Evolutionary conservation across 2,888 invertebrate genomes (phyloP).

Genomic region (Dryadula phaetusa): DNA sequence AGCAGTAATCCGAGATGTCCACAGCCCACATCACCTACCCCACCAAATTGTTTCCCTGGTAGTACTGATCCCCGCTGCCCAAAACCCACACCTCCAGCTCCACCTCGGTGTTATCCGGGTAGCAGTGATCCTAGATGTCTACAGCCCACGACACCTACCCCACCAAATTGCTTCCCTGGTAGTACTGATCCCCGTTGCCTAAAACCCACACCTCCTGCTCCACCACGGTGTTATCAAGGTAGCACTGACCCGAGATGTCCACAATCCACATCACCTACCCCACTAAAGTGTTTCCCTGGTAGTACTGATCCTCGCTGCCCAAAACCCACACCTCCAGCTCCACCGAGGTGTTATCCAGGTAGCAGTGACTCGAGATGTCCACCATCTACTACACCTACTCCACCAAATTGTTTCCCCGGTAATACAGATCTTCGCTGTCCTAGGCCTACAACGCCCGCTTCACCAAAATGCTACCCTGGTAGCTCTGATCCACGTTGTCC

Average conservation of each 20-base stretch:
- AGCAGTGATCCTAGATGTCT: slow-evolving; percentile 63
- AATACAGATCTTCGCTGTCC: slow-evolving; percentile 55
- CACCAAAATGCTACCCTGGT: slow-evolving; percentile 49
- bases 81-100: slow-evolving; percentile 34
- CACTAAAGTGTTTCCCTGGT: slow-evolving; percentile 58
- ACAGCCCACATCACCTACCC: slow-evolving; percentile 38
- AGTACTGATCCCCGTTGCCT: slow-evolving; percentile 48
- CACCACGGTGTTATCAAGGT: slow-evolving; percentile 30
- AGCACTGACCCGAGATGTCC: slow-evolving; percentile 35
- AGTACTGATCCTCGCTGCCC: slow-evolving; percentile 61
- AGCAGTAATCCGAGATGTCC: slow-evolving; percentile 28
- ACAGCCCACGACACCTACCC: slow-evolving; percentile 38
- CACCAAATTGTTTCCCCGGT: slow-evolving; percentile 59
- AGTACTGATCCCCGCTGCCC: slow-evolving; percentile 56
- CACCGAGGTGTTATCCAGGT: slow-evolving; percentile 60
- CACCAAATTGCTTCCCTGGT: slow-evolving; percentile 41
- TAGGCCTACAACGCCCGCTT: slow-evolving; percentile 45
- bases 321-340: slow-evolving; percentile 55
- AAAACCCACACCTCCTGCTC: slow-evolving; percentile 37
- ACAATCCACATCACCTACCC: slow-evolving; percentile 45
- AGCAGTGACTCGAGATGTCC: slow-evolving; percentile 63
- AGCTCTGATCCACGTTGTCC: slow-evolving; percentile 52
- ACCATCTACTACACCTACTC: slow-evolving; percentile 49
- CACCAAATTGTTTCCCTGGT: slow-evolving; percentile 60
- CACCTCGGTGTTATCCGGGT: slow-evolving; percentile 58